phyloP scores from a whole-genome alignment of 2,888 invertebrate species.

The Agrenia bidenticulata region DNA sequence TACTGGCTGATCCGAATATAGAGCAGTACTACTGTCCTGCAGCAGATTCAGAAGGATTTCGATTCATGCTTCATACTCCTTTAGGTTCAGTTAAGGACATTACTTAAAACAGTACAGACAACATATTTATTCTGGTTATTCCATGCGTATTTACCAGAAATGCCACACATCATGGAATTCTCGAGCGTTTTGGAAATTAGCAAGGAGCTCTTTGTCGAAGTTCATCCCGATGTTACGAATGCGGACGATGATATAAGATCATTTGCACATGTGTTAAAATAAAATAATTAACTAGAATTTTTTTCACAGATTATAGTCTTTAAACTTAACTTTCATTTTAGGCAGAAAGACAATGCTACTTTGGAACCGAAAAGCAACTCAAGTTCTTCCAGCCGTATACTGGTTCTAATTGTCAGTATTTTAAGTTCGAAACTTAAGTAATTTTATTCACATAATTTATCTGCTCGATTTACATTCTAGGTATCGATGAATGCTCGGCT shows the following conservation, averaged over 20 bases:
- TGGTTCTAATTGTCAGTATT: constrained; percentile 26
- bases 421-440: constrained; percentile 5
- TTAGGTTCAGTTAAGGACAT: constrained; percentile 9
- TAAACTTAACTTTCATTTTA: too few relatives aligned
- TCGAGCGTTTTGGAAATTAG: constrained; percentile 24
- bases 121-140: too few relatives aligned
- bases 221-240: constrained; percentile 37
- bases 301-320: too few relatives aligned
- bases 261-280: constrained; percentile 21
- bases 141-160: too few relatives aligned
- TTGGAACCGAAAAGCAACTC: constrained; percentile 31
- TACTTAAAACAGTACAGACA: too few relatives aligned
- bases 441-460: constrained; percentile 24
- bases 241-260: constrained; percentile 38
- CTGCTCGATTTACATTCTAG: too few relatives aligned
- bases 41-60: constrained; percentile 44
- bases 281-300: too few relatives aligned
- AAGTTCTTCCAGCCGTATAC: constrained; percentile 40
- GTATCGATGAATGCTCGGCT: constrained; percentile 27
- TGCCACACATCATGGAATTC: constrained; percentile 38
- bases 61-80: constrained; percentile 31
- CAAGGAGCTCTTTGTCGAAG: constrained; percentile 32
- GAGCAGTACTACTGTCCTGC: constrained; percentile 46
- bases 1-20: constrained; percentile 43
- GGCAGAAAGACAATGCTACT: constrained; percentile 36